These are phyloP conservation scores for Oreotrochilus melanogaster DNA, from an alignment of 2,113 vertebrate species.

Conservation along the genomic window DNA sequence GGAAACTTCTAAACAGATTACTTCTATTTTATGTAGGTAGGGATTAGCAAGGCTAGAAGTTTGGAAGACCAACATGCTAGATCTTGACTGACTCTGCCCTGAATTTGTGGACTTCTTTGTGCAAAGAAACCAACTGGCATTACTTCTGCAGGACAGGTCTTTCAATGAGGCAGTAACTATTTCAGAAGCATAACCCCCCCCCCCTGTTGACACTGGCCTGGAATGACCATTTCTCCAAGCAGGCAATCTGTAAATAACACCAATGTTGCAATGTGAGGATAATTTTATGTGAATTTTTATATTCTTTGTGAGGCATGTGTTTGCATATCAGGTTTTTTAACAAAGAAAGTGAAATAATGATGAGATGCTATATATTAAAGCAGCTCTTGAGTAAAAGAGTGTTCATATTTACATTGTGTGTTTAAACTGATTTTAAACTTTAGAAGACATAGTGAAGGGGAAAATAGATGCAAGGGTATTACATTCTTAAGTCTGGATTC, in stretches of 20 bases:
- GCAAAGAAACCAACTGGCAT: rapidly evolving
- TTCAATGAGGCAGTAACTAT: not conserved
- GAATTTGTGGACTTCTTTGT: not conserved
- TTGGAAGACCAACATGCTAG: not conserved
- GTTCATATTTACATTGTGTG: rapidly evolving
- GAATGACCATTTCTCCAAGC: not conserved
- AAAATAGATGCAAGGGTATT: not conserved
- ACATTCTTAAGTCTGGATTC: not conserved
- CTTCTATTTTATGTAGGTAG: not conserved
- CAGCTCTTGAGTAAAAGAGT: not conserved
- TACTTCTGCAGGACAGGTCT: not conserved
- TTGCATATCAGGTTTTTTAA: not conserved
- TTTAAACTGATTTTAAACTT: not conserved
- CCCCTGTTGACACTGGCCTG: not conserved
- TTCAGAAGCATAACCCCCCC: not conserved
- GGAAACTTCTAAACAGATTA: not conserved
- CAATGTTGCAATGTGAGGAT: not conserved
- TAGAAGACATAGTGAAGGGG: not conserved
- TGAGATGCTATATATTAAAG: not conserved
- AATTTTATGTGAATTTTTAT: not conserved
- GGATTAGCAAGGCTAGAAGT: not conserved
- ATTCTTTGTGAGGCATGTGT: not conserved
- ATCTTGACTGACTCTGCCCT: not conserved
- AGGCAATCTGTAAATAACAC: not conserved
- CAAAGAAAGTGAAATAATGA: not conserved